These are phyloP conservation scores for Parnassius orleans DNA, from an alignment of 2,888 invertebrate genomes.

Conservation along the genomic window DNA sequence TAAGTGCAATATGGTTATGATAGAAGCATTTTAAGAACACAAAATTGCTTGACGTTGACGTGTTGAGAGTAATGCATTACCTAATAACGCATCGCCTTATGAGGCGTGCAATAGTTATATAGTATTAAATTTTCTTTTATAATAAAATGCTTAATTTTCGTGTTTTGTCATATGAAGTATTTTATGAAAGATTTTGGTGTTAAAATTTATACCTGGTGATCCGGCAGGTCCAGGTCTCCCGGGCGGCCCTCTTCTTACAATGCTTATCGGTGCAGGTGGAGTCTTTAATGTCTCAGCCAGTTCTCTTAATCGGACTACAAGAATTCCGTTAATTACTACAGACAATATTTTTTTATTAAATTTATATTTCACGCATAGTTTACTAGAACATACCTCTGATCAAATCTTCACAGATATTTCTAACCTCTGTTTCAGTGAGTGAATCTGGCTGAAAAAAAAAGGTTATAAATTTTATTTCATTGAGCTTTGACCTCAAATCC, in stretches of 20 bases:
- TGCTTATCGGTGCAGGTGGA: slow-evolving; percentile 85
- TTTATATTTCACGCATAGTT: not conserved
- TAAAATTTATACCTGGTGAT: slow-evolving; percentile 77
- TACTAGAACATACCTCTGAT: slow-evolving; percentile 83
- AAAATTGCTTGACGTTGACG: too few species aligned
- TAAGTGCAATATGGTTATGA: too few species aligned
- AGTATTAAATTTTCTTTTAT: too few species aligned
- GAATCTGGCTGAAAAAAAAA: slow-evolving; percentile 81
- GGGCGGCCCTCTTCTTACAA: slow-evolving; percentile 84
- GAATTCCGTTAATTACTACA: not conserved
- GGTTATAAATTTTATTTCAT: too few species aligned
- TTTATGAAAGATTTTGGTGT: too few species aligned
- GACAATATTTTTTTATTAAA: not conserved
- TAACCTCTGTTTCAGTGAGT: slow-evolving; percentile 86
- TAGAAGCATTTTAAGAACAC: too few species aligned
- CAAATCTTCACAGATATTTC: slow-evolving; percentile 90
- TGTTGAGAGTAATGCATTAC: too few species aligned
- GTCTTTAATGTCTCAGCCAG: slow-evolving; percentile 82
- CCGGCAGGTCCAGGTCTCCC: slow-evolving; percentile 87
- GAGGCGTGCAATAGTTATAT: too few species aligned
- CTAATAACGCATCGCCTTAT: too few species aligned
- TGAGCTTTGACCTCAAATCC: too few species aligned
- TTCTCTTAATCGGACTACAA: slow-evolving; percentile 87
- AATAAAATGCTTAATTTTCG: too few species aligned
- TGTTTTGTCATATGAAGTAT: too few species aligned